Conservation (phyloP, 2,888 invertebrate genomes). For the Mechanitis messenoides region DNA sequence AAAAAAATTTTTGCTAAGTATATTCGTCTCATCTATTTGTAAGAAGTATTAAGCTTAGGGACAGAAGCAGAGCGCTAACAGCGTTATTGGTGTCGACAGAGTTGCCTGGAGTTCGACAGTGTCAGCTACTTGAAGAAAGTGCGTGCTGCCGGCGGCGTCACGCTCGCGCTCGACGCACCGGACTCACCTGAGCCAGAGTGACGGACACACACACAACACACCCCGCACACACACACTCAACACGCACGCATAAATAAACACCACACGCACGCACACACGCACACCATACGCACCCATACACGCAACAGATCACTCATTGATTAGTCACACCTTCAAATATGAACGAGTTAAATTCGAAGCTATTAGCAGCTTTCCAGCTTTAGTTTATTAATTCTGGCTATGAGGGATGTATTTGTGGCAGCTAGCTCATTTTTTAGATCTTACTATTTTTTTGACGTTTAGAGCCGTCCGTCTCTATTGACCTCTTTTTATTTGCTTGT, state of each 20-base stretch:
- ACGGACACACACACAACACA: constrained; percentile 26
- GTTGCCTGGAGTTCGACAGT: constrained; percentile 75
- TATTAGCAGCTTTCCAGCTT: not conserved
- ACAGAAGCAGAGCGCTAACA: constrained; percentile 36
- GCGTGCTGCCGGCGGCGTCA: constrained; percentile 60
- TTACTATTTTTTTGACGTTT: constrained; percentile 15
- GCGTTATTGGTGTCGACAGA: constrained; percentile 47
- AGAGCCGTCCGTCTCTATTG: constrained; percentile 29
- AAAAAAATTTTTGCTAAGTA: too few species aligned
- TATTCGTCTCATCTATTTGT: too few species aligned
- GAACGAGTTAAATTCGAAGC: not conserved
- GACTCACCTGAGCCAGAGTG: constrained; percentile 74
- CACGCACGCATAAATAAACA: constrained; percentile 23
- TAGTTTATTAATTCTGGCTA: not conserved
- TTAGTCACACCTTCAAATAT: too few species aligned
- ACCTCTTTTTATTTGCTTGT: constrained; percentile 22
- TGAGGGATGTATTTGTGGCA: too few species aligned
- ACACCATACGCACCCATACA: constrained; percentile 9
- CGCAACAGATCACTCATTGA: not conserved
- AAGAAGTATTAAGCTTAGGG: not conserved
- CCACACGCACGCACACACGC: constrained; percentile 10
- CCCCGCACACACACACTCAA: constrained; percentile 25
- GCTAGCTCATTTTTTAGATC: constrained; percentile 3
- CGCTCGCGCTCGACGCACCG: constrained; percentile 63
- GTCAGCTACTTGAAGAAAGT: constrained; percentile 68